These are phyloP conservation scores for Podabrus alpinus DNA, from an alignment of 2,888 invertebrate genomes.

Conservation along the genomic window DNA sequence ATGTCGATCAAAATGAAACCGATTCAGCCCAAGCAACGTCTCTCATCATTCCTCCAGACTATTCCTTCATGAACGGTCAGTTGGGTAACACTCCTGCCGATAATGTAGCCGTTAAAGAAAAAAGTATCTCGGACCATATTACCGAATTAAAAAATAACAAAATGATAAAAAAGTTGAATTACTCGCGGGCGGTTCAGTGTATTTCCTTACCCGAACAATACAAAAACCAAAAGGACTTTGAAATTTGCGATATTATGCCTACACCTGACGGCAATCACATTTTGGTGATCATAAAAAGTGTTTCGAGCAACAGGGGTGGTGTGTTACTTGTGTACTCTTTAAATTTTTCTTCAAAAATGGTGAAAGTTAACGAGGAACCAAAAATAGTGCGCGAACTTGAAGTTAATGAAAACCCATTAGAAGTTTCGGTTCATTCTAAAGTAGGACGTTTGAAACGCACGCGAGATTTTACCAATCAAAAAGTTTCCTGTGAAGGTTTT, in stretches of 20 bases:
- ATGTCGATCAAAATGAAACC: slow-evolving; percentile 47
- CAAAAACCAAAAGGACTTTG: slow-evolving; percentile 58
- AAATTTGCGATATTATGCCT: slow-evolving; percentile 67
- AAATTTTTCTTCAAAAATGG: slow-evolving; percentile 57
- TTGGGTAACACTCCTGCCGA: slow-evolving; percentile 25
- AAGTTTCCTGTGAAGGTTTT: slow-evolving; percentile 58
- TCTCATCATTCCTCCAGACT: slow-evolving; percentile 42
- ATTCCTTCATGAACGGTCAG: slow-evolving; percentile 46
- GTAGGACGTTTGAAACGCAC: slow-evolving; percentile 44
- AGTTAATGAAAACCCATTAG: slow-evolving; percentile 68
- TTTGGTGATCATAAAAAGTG: slow-evolving; percentile 61
- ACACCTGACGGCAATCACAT: slow-evolving; percentile 72
- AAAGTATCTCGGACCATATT: slow-evolving; percentile 55
- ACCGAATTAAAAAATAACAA: slow-evolving; percentile 51
- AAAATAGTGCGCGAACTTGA: slow-evolving; percentile 65
- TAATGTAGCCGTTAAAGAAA: slow-evolving; percentile 33
- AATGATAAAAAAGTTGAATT: slow-evolving; percentile 50
- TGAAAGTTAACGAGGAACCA: slow-evolving; percentile 64
- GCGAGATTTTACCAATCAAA: slow-evolving; percentile 22
- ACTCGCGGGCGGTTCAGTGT: slow-evolving; percentile 62
- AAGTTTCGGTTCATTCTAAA: slow-evolving; percentile 70
- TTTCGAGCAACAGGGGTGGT: slow-evolving; percentile 47
- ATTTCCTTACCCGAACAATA: slow-evolving; percentile 60
- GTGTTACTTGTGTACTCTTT: slow-evolving; percentile 63
- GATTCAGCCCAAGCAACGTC: slow-evolving; percentile 46